Base-by-base conservation (phyloP, 2,888 invertebrate species). In the Chymomyza procnemis region DNA sequence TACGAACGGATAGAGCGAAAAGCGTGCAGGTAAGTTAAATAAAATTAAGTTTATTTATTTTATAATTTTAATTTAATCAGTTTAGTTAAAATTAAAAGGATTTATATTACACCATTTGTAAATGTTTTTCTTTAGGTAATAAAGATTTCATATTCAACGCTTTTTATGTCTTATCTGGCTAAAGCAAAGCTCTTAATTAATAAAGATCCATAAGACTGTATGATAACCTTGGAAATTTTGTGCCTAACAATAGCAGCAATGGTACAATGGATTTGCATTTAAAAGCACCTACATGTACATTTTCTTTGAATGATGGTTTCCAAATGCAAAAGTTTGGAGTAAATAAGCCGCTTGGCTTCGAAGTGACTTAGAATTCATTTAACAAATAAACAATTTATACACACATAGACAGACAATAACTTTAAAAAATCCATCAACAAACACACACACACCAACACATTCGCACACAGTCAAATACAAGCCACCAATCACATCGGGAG, bases 281-380 rank as follows among this genome's bases (percentile, higher is more conserved):
- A 73, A 41, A 82, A 80, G 79, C 84, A 80, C 84, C 76, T 71
- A 74, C 75, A 84, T 79, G 63, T 75, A 72, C 78, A 90, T 90
- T 90, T 90, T 90, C 90, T 88, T 89, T 87, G 88, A 90, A 89
- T 90, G 90, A 89, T 89, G 86, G 82, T 88, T 21, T 54, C 73
- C 73, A 85, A 78, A 73, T 76, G 85, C 85, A 78, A 76, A 74
- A 76, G 77, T 76, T 76, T 85, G 80, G 75, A 87, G 80, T 88
- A 87, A 87, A 87, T 87, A 88, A 80, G 83, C 76, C 84, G 78
- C 85, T 85, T 85, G 83, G 82, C 80, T 75, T 78, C 85, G 76
- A 85, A 87, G 83, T 83, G 76, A 78, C 83, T 76, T 76, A 74
- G 76, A 80, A 83, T 83, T 85, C 85, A 82, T 83, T 82, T 82